Base-by-base conservation (phyloP, 2,113 vertebrate species). In the Anthoscopus minutus region DNA sequence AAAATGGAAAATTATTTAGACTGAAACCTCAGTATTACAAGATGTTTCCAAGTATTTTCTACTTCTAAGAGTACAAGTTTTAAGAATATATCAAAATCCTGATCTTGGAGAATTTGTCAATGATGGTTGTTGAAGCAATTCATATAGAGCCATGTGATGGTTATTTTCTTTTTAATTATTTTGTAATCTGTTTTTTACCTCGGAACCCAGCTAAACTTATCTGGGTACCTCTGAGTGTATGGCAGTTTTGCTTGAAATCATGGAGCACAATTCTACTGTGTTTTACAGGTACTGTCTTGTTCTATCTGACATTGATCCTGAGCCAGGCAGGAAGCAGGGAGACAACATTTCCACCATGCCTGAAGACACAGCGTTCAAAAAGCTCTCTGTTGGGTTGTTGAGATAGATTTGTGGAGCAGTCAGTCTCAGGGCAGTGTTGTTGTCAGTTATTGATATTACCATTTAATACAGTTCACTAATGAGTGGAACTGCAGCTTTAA, bases 91-190 rank as follows among this genome's bases (percentile, higher is more conserved):
- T 33, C 25, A 81, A 25, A 70, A 47, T 19, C 3, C 30, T 25
- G 30, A 45, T 33, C 24, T 28, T 72, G 53, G 22, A 56, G 25
- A 84, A 48, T 64, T 62, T 87, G 9, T 30, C 42, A 73, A 7
- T 40, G n/a, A 5, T 38, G 6, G 5, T 11, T 61, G 24, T 38
- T 27, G 51, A 69, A 61, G 15, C 5, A 65, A 77, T 47, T 60
- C 27, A 45, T 0, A 0, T 3, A 18, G 11, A 38, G 5, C n/a
- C n/a, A 1, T 23, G 7, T 17, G 31, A 38, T 0, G 0, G 4
- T 27, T 20, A 7, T 25, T 77, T 66, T 28, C 4, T 50, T 61
- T 70, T 33, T 2, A 6, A 9, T 7, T 9, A 31, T 60, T 14
- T 64, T 56, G 13, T 7, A 35, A 54, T 31, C 23, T 19, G 31